Conservation (phyloP, 2,797 vertebrate genomes). For the Artibeus jamaicensis region DNA sequence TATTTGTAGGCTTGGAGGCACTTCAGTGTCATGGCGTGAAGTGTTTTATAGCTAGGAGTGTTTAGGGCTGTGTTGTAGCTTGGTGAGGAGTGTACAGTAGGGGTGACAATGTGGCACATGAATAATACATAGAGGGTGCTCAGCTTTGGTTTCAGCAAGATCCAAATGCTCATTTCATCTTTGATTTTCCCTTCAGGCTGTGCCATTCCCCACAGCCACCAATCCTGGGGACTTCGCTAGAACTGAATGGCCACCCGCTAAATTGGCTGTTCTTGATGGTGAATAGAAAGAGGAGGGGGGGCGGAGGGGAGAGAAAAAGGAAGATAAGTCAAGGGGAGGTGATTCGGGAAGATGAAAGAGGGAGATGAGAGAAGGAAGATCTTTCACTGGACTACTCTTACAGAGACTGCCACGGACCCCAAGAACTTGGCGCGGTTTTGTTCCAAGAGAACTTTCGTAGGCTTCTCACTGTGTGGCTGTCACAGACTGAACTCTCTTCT, state of each 20-base stretch:
- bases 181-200: constrained; percentile 48
- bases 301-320: constrained; percentile 49
- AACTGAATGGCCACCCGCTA: constrained; percentile 34
- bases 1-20: not conserved
- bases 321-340: constrained; percentile 73
- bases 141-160: constrained; percentile 17
- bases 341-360: constrained; percentile 71
- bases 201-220: constrained; percentile 49
- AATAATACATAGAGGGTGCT: constrained; percentile 47
- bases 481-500: constrained; percentile 64
- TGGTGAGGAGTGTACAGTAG: constrained; percentile 21
- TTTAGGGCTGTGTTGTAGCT: constrained; percentile 20
- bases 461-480: constrained; percentile 55
- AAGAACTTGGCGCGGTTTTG: constrained; percentile 68
- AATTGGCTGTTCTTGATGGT: constrained; percentile 70
- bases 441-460: constrained; percentile 56
- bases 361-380: constrained; percentile 75
- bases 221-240: constrained; percentile 42
- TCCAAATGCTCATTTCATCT: constrained; percentile 60
- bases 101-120: constrained; percentile 42
- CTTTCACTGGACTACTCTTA: constrained; percentile 57
- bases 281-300: constrained; percentile 51
- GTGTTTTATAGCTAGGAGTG: constrained; percentile 39
- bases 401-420: constrained; percentile 32
- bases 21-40: not conserved